Evolutionary conservation across 2,113 vertebrate species (phyloP).

Genomic region (Silurus glanis): DNA sequence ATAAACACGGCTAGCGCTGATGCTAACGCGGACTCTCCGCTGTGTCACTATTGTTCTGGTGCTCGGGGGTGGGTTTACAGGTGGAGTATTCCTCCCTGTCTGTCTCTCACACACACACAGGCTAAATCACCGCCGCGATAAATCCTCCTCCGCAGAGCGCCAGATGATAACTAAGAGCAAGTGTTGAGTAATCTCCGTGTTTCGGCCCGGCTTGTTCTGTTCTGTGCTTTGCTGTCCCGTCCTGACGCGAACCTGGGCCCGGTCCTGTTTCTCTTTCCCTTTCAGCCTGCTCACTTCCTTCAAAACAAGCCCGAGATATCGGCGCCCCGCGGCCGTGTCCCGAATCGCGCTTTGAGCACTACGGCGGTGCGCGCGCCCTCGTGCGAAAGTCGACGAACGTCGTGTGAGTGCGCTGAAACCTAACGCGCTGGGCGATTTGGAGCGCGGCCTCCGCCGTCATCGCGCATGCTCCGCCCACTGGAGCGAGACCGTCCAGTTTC

Average conservation of each 20-base stretch:
- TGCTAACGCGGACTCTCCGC: conserved; percentile 9
- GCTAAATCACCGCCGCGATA: neutral
- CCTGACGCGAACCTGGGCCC: neutral
- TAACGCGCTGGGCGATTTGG: neutral
- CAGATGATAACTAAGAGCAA: neutral
- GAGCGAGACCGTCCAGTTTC: neutral
- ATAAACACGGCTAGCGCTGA: neutral
- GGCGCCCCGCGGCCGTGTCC: neutral
- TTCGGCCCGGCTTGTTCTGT: neutral
- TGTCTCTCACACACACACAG: neutral
- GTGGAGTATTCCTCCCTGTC: neutral
- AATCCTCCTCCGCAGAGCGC: neutral
- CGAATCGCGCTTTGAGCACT: neutral
- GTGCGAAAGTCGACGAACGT: neutral
- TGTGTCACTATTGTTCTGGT: conserved; percentile 21
- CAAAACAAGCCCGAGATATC: conserved; percentile 38
- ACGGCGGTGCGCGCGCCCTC: neutral
- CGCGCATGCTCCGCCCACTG: neutral
- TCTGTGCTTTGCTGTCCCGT: too few relatives aligned
- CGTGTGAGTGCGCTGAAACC: neutral
- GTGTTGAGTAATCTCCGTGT: neutral
- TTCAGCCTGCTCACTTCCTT: conserved; percentile 31
- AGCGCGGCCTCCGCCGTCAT: neutral
- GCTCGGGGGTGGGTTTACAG: neutral
- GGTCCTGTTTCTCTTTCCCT: conserved; percentile 14